Percentiles rank a stretch among this genome's conserved stretches.
phyloP scores from a whole-genome alignment of 2,113 vertebrate species.

The Tachuris rubrigastra region DNA sequence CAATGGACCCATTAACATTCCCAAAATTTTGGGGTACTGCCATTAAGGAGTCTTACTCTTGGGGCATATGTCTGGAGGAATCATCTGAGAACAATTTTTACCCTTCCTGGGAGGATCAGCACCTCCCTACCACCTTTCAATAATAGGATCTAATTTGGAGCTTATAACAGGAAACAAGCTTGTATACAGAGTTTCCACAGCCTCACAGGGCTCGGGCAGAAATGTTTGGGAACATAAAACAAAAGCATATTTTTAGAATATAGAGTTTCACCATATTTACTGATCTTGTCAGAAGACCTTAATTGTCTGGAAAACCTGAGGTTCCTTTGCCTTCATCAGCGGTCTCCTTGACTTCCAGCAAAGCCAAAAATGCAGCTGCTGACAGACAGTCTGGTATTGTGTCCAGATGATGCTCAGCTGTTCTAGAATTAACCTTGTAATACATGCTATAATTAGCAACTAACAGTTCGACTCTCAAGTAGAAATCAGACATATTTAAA shows the following conservation, averaged over 20 bases:
- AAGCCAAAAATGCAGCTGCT: background rate
- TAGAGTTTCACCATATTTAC: conserved; percentile 44
- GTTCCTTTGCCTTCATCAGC: background rate
- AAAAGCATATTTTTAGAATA: conserved; percentile 46
- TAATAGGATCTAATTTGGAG: conserved; percentile 18
- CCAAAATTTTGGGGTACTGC: background rate
- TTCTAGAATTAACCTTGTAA: background rate
- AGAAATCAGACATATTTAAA: background rate
- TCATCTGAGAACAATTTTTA: background rate
- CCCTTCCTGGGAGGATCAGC: background rate
- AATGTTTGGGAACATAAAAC: conserved; percentile 48
- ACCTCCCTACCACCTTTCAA: conserved; percentile 11
- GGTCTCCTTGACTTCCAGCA: background rate
- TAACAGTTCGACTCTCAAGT: background rate
- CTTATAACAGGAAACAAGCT: conserved; percentile 19
- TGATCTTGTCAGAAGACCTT: conserved; percentile 29
- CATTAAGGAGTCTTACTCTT: background rate
- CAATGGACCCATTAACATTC: background rate
- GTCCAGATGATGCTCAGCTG: conserved; percentile 19
- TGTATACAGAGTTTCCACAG: conserved; percentile 32
- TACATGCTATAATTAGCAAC: background rate
- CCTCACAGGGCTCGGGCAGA: background rate
- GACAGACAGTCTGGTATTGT: background rate
- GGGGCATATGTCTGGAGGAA: background rate
- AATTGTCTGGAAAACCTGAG: conserved; percentile 43